Conservation (phyloP, 2,797 vertebrate species). For the Gymnocypris eckloni region DNA sequence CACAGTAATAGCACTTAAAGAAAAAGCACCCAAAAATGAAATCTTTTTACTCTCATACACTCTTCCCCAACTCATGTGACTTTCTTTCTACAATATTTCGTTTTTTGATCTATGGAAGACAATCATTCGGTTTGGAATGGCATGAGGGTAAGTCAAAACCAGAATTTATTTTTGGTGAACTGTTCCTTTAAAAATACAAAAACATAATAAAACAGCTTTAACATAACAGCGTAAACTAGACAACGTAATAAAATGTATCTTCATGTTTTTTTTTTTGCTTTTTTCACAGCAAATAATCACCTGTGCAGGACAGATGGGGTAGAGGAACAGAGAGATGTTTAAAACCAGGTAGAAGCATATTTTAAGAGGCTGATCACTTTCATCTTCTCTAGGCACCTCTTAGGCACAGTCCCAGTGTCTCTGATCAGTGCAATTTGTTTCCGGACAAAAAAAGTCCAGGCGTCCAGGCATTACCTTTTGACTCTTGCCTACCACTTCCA, state of each 20-base stretch:
- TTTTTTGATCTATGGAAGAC: neutral
- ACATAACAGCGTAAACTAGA: slow-evolving; percentile 56
- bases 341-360: slow-evolving; percentile 48
- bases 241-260: slow-evolving; percentile 59
- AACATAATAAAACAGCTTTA: slow-evolving; percentile 47
- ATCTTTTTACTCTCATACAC: neutral
- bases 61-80: neutral
- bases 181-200: slow-evolving; percentile 31
- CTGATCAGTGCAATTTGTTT: slow-evolving; percentile 71
- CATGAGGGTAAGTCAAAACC: neutral
- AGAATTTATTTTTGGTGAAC: slow-evolving; percentile 5
- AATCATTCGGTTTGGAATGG: neutral
- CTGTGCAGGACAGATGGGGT: slow-evolving; percentile 41
- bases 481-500: slow-evolving; percentile 19
- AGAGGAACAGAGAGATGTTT: slow-evolving; percentile 15
- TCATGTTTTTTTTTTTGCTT: slow-evolving; percentile 58
- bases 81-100: neutral
- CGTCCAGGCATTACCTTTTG: slow-evolving; percentile 30
- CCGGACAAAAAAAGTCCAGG: slow-evolving; percentile 37
- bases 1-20: slow-evolving; percentile 7
- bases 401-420: slow-evolving; percentile 50
- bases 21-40: neutral
- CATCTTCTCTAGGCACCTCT: slow-evolving; percentile 45
- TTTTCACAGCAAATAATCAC: slow-evolving; percentile 74
- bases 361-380: slow-evolving; percentile 47